Conservation (phyloP, 2,113 vertebrate species). For the Nanorana parkeri region DNA sequence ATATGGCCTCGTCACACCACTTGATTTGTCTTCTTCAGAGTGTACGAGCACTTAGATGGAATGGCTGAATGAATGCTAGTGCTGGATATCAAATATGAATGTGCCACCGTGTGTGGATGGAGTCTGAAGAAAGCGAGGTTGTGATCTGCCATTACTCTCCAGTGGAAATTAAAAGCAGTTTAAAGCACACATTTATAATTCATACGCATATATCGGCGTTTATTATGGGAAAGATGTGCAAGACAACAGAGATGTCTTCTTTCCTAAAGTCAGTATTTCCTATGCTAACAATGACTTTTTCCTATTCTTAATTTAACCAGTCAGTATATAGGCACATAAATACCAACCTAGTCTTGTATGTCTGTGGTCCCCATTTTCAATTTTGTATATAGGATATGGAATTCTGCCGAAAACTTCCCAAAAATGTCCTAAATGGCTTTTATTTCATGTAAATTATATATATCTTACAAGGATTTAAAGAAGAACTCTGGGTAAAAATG, state of each 20-base stretch:
- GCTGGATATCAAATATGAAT: slow-evolving; percentile 27
- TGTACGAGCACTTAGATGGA: slow-evolving; percentile 1
- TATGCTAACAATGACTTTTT: not conserved
- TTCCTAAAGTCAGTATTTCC: not conserved
- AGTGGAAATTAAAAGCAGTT: slow-evolving; percentile 41
- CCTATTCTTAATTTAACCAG: no score
- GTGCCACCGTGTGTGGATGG: not conserved
- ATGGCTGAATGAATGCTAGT: not conserved
- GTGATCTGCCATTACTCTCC: slow-evolving; percentile 29
- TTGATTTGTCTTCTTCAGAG: not conserved
- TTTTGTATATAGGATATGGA: no score
- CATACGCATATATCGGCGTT: not conserved
- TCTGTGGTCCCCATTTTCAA: no score
- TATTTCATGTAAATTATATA: no score
- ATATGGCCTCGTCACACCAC: slow-evolving; percentile 1
- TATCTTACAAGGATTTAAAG: no score
- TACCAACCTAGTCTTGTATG: not conserved
- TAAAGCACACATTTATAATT: slow-evolving; percentile 27
- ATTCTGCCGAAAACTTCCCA: no score
- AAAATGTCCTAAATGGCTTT: no score
- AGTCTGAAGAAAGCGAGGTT: not conserved
- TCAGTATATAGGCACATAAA: not conserved
- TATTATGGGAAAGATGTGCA: slow-evolving; percentile 11
- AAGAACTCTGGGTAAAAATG: no score
- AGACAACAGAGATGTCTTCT: not conserved